A percentile compares a stretch with the other conserved stretches of the same genome.
These are phyloP conservation scores for Arrhamphus sclerolepis DNA, from an alignment of 2,797 vertebrate genomes.

Conservation along the genomic window DNA sequence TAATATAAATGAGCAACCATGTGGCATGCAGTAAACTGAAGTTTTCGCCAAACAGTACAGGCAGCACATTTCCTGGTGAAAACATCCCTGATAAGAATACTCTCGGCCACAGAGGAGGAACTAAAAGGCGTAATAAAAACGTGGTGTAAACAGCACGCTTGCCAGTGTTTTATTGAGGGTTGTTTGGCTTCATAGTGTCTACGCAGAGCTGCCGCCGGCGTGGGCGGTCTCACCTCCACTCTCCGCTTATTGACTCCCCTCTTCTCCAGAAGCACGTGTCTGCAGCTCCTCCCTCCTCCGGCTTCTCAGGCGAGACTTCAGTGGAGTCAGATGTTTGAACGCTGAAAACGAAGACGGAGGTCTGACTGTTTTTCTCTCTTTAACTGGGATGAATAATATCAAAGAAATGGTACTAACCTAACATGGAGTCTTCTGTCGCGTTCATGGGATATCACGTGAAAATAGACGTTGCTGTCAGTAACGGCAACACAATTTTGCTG, in stretches of 20 bases:
- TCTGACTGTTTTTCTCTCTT: too few species aligned
- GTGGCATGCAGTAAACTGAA: neutral
- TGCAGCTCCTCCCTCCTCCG: slow-evolving; percentile 40
- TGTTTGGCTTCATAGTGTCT: slow-evolving; percentile 21
- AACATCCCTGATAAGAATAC: slow-evolving; percentile 2
- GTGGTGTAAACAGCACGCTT: neutral
- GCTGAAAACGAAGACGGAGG: slow-evolving; percentile 2
- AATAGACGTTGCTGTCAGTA: neutral
- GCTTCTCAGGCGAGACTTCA: slow-evolving; percentile 34
- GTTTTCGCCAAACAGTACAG: slow-evolving; percentile 13
- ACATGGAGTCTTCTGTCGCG: neutral
- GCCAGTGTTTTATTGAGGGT: neutral
- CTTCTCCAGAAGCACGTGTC: slow-evolving; percentile 65
- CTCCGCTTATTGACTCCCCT: slow-evolving; percentile 34
- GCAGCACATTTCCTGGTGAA: neutral
- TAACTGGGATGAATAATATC: neutral
- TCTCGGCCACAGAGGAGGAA: neutral
- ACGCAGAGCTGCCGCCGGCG: slow-evolving; percentile 18
- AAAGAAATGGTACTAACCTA: neutral
- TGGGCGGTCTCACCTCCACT: slow-evolving; percentile 19
- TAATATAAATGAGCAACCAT: neutral
- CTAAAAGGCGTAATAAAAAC: neutral
- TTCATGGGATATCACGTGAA: neutral
- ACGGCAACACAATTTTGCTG: slow-evolving; percentile 1
- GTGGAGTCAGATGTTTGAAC: slow-evolving; percentile 32